Evolutionary conservation across 2,797 vertebrate genomes (phyloP).

Genomic region (Botia almorhae): DNA sequence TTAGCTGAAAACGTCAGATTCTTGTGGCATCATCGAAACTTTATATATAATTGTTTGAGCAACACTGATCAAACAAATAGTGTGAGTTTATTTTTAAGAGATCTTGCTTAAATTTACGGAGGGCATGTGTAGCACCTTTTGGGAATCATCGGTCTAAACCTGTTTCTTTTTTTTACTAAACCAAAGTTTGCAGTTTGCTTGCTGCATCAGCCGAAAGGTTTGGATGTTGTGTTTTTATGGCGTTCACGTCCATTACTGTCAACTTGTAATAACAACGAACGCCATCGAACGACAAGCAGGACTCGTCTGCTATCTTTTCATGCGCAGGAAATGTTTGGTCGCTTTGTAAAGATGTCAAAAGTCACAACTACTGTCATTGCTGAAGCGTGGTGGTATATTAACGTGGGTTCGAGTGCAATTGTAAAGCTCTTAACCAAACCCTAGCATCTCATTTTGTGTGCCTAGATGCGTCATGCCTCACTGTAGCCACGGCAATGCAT

Average conservation of each 20-base stretch:
- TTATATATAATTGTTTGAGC: background rate
- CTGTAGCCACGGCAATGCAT: constrained; percentile 36
- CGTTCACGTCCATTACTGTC: background rate
- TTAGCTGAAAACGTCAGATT: too few species aligned
- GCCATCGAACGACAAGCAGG: background rate
- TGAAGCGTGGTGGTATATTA: background rate
- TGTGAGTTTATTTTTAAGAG: too few species aligned
- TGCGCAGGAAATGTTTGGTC: background rate
- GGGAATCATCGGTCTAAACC: background rate
- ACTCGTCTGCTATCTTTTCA: background rate
- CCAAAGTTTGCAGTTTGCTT: background rate
- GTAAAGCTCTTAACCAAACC: background rate
- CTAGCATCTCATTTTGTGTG: background rate
- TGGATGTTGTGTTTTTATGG: background rate
- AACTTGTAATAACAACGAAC: background rate
- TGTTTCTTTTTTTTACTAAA: background rate
- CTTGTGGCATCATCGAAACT: background rate
- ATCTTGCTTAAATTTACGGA: too few species aligned
- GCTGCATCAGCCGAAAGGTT: background rate
- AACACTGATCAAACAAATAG: background rate
- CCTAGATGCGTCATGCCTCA: background rate
- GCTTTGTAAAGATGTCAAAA: background rate
- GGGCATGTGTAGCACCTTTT: too few species aligned
- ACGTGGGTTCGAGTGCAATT: constrained; percentile 1
- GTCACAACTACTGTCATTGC: background rate